Evolutionary conservation across 2,113 vertebrate genomes (phyloP).

Genomic region (Epinephelus lanceolatus): DNA sequence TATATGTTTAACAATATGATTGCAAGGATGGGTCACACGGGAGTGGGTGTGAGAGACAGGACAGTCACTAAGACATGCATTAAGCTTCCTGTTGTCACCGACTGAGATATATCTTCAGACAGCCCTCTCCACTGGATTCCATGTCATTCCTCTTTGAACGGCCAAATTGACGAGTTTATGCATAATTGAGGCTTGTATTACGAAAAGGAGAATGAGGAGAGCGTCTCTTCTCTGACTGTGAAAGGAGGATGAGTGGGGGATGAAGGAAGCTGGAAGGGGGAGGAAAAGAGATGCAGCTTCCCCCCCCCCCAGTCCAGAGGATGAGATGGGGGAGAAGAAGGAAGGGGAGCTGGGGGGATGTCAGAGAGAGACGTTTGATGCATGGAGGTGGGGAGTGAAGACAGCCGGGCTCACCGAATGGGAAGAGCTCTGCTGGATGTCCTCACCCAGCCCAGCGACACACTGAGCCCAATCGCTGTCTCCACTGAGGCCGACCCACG

Average conservation of each 20-base stretch:
- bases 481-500: slow-evolving; percentile 27
- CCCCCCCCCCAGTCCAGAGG: slow-evolving; percentile 8
- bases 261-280: slow-evolving; percentile 40
- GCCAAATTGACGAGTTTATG: slow-evolving; percentile 79
- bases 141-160: slow-evolving; percentile 77
- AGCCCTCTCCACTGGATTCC: slow-evolving; percentile 76
- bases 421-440: slow-evolving; percentile 30
- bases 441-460: slow-evolving; percentile 11
- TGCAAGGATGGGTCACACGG: slow-evolving; percentile 55
- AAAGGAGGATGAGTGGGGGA: slow-evolving; percentile 52
- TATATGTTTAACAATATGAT: slow-evolving; percentile 56
- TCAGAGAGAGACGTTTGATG: slow-evolving; percentile 51
- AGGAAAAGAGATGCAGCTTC: slow-evolving; percentile 14
- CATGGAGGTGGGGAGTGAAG: slow-evolving; percentile 13
- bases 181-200: slow-evolving; percentile 80
- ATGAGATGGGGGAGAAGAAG: slow-evolving; percentile 22
- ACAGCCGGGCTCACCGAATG: slow-evolving; percentile 34
- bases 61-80: slow-evolving; percentile 76
- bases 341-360: slow-evolving; percentile 35
- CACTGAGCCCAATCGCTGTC: neutral
- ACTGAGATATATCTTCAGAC: slow-evolving; percentile 73
- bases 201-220: slow-evolving; percentile 68
- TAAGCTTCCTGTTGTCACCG: slow-evolving; percentile 67
- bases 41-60: slow-evolving; percentile 69
- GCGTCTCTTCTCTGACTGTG: slow-evolving; percentile 43